phyloP scores from a whole-genome alignment of 2,888 invertebrate genomes.

The Euproctis similis region DNA sequence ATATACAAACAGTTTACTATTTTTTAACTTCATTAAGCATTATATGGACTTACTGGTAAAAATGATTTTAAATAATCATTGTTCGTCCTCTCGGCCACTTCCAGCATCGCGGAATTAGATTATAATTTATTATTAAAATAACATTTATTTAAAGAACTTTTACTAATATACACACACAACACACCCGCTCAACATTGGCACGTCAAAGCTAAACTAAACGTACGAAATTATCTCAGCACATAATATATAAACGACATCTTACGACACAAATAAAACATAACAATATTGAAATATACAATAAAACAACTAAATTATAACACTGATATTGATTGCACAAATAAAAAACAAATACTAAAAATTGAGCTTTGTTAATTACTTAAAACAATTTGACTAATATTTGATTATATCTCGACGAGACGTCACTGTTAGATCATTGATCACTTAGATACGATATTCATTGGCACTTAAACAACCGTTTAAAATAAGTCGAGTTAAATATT shows the following conservation, averaged over 20 bases:
- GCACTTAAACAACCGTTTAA: too few species aligned
- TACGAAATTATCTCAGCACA: too few species aligned
- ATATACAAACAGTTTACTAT: too few species aligned
- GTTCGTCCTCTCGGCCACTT: constrained; percentile 45
- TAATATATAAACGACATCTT: too few species aligned
- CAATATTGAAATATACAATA: constrained; percentile 9
- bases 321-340: constrained; percentile 11
- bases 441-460: too few species aligned
- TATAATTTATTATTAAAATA: constrained; percentile 24
- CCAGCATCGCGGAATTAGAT: constrained; percentile 49
- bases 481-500: too few species aligned
- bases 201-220: constrained; percentile 19
- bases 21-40: too few species aligned
- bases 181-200: constrained; percentile 45
- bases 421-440: too few species aligned
- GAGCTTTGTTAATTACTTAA: too few species aligned
- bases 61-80: constrained; percentile 63
- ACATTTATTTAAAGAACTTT: constrained; percentile 43
- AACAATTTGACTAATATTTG: too few species aligned
- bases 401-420: too few species aligned
- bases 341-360: too few species aligned
- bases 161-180: constrained; percentile 40
- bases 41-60: constrained; percentile 69
- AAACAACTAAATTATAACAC: constrained; percentile 16
- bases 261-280: constrained; percentile 4